Evolutionary conservation across 2,888 invertebrate genomes (phyloP), one percentile per base, ranked within the genome.

Genomic region (Laspeyria flexula): DNA sequence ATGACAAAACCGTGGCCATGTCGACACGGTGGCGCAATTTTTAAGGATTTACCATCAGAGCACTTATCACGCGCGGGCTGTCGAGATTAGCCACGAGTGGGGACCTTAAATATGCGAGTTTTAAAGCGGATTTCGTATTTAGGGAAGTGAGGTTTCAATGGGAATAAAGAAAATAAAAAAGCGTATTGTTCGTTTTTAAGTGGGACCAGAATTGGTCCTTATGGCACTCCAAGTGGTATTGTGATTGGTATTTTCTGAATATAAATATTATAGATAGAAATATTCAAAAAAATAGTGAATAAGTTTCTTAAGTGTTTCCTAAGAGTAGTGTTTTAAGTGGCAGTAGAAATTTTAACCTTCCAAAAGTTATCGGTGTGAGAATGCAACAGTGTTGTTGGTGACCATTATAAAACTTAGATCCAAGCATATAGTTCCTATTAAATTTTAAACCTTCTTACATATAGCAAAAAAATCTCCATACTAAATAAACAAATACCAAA

Each of bases 11-110:
- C 77, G 63, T 48, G 29, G 66, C 55, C 59, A 69, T 54, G 69
- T 59, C 67, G 73, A 73, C 78, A 75, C 77, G 76, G 60, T 61
- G 67, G 61, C 60, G 79, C 78, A 73, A 85, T 88, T 88, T 88
- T 89, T 88, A 85, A 86, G 82, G 86, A 85, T 85, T 81, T 74
- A 66, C 60, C 57, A 75, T 56, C 60, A 58, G 68, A 33, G 71
- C 79, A 79, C 84, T 84, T 86, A 82, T 82, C 83, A 77, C 75
- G 64, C 43, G 54, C 52, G 49, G 55, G 51, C 68, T 65, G 66
- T 50, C 38, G 50, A 67, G 66, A 67, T 67, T 67, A 67, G 50
- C 55, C 37, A 42, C 13, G 31, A 65, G 50, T 52, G 46, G 56
- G 63, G 62, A 34, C 21, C 31, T 55, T 59, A 65, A 67, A 67